Percentiles rank a stretch among this genome's conserved stretches.
phyloP scores from a whole-genome alignment of 2,888 invertebrate genomes.

The Barypeithes pellucidus region DNA sequence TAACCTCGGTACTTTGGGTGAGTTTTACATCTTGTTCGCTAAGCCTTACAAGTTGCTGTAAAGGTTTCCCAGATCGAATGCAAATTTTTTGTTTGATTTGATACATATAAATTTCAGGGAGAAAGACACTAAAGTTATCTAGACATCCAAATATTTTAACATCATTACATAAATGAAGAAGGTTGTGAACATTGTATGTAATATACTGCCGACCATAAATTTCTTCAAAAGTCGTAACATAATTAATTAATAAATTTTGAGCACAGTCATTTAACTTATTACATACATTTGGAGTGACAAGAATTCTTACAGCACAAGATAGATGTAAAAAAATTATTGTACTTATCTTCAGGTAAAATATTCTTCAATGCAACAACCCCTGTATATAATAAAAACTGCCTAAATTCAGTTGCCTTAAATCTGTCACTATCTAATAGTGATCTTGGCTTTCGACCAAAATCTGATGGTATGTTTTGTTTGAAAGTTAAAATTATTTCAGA shows the following conservation, averaged over 20 bases:
- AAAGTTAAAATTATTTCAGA: neutral
- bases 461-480: constrained; percentile 14
- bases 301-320: no score
- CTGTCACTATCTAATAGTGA: constrained; percentile 18
- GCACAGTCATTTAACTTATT: no score
- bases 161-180: neutral
- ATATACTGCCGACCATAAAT: neutral
- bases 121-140: constrained; percentile 22
- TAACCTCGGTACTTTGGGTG: no score
- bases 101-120: constrained; percentile 8
- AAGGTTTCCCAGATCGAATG: no score
- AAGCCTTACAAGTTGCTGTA: no score
- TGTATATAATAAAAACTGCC: constrained; percentile 28
- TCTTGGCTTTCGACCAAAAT: constrained; percentile 20
- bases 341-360: neutral
- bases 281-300: no score
- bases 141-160: neutral
- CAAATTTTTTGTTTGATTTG: no score
- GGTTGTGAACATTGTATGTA: neutral
- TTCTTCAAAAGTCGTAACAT: neutral
- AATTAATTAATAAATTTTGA: no score
- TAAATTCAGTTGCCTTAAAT: constrained; percentile 34
- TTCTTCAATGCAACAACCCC: constrained; percentile 25
- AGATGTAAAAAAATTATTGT: constrained; percentile 11
- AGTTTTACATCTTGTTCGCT: no score